These are phyloP conservation scores for Vidua macroura DNA, from an alignment of 2,113 vertebrate species.

Conservation along the genomic window DNA sequence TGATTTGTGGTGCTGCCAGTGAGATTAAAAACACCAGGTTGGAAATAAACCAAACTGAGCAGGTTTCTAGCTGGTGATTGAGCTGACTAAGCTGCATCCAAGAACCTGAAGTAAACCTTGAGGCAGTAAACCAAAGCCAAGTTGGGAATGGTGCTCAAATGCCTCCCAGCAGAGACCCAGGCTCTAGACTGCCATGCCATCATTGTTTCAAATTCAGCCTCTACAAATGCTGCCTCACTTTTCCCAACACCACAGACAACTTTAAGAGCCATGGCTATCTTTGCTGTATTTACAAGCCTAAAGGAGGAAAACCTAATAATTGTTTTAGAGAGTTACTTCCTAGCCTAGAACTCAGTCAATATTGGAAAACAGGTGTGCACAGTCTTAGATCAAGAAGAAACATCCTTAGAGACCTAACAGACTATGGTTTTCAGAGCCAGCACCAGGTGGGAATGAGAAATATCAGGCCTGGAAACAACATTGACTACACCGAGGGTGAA, in stretches of 20 bases:
- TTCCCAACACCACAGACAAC: background rate
- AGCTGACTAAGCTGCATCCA: background rate
- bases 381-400: background rate
- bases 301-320: background rate
- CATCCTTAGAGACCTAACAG: background rate
- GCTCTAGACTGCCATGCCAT: background rate
- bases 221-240: background rate
- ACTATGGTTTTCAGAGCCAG: background rate
- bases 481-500: background rate
- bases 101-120: background rate
- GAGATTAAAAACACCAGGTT: conserved; percentile 2
- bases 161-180: background rate
- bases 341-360: background rate
- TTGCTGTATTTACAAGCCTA: background rate
- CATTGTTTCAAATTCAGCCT: background rate
- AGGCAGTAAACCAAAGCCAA: background rate
- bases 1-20: conserved; percentile 93
- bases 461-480: background rate
- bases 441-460: background rate
- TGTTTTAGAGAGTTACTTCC: background rate
- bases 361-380: background rate
- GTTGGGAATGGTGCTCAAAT: background rate
- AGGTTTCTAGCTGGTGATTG: background rate
- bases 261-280: background rate
- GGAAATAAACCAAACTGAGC: background rate